Evolutionary conservation across 2,888 invertebrate species (phyloP).

Genomic region (Pristionchus fissidentatus): DNA sequence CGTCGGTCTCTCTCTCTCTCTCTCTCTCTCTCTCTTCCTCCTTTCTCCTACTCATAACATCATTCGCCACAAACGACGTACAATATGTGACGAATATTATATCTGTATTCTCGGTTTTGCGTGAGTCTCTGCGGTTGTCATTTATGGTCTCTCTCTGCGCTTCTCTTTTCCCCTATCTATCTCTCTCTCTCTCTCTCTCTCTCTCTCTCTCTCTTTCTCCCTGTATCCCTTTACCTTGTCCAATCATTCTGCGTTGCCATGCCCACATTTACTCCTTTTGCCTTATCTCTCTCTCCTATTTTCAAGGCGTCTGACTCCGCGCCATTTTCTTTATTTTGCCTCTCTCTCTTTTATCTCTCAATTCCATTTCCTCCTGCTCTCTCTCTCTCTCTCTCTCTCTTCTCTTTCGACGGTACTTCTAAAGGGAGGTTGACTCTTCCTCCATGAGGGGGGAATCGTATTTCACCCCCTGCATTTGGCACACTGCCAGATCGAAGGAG

Average conservation of each 20-base stretch:
- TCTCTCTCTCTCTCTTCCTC: background rate
- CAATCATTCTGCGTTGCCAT: too few species aligned
- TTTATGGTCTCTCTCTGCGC: background rate
- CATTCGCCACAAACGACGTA: too few species aligned
- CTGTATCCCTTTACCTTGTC: background rate
- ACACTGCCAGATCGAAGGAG: slow-evolving; percentile 29
- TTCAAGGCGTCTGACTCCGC: background rate
- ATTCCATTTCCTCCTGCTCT: slow-evolving; percentile 18
- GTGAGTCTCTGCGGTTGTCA: slow-evolving; percentile 25
- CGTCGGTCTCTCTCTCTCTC: background rate
- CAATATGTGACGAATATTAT: too few species aligned
- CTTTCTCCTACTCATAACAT: background rate
- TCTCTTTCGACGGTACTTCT: background rate
- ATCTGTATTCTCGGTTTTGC: background rate
- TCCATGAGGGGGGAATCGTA: background rate
- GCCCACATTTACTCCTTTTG: too few species aligned
- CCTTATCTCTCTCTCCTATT: background rate
- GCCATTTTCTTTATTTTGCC: background rate
- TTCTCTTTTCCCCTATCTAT: background rate
- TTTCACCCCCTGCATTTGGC: background rate
- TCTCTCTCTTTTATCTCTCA: background rate
- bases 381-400: too few species aligned
- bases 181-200: slow-evolving; percentile 17
- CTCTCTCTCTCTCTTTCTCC: background rate
- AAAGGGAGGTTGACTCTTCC: background rate